Evolutionary conservation across 2,888 invertebrate genomes (phyloP), one percentile per base, ranked within the genome.

Genomic region (Macrophya annulata): DNA sequence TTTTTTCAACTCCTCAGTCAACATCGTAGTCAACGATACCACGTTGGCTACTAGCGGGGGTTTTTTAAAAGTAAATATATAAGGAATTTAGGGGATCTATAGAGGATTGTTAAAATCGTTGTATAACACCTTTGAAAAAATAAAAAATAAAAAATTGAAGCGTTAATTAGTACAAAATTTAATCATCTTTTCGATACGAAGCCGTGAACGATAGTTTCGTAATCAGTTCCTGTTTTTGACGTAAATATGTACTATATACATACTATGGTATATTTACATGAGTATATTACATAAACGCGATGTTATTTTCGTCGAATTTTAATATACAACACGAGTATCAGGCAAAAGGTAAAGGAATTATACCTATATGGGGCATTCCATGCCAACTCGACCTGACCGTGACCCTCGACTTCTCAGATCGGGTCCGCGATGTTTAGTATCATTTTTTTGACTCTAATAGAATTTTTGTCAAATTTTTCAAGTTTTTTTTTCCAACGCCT

Each of bases 11-110:
- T 43, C 15, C 40, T 43, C 10, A 62, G 71, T 72, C 71, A 72
- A 72, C 71, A 43, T 8, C 43, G 43, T 72, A 15, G 71, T 72
- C 71, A 72, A 17, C 71, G 43, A 72, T 43, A 37, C 37, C 10
- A 4, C 9, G 55, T n/a, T 72, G n/a, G n/a, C 40, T 1, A 17
- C 40, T 72, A 2, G 71, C 71, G 43, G 71, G 9, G n/a, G 71
- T 17, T n/a, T 40, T 62, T 62, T 12, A 3, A 10, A 62, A 25
- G 21, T 1, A 25, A 25, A 25, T 4, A 62, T 62, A 62, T 62
- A 8, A 9, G 25, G 25, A 25, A 25, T 25, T 62, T 12, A 4
- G 9, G 43, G 43, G 40, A 43, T 72, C n/a, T 43, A 43, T 17
- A 43, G 40, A 43, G n/a, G 15, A 72, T 40, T 6, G n/a, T n/a